These are phyloP conservation scores for Pachyseris speciosa DNA, from an alignment of 64 coral and sea anemone genomes.

Conservation along the genomic window DNA sequence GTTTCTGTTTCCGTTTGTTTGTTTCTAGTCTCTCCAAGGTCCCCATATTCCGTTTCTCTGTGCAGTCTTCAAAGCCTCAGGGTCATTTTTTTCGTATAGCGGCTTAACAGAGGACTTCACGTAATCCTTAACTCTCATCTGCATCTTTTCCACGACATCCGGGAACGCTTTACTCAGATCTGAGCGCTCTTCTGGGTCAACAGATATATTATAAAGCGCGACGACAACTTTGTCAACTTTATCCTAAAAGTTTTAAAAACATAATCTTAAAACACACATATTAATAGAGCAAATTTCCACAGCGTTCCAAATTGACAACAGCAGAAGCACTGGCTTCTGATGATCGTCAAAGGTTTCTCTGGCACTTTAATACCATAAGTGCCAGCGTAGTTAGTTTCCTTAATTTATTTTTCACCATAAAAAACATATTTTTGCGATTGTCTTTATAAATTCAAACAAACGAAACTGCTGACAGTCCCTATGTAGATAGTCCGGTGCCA, in stretches of 20 bases:
- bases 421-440: no score
- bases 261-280: not conserved
- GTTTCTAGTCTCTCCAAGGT: conserved; percentile 38
- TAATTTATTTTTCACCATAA: no score
- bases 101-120: conserved; percentile 11
- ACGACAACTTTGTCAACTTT: not conserved
- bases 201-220: conserved; percentile 56
- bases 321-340: no score
- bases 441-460: no score
- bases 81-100: not conserved
- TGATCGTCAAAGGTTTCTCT: no score
- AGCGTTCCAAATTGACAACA: no score
- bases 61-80: conserved; percentile 23
- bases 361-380: no score
- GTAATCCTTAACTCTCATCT: conserved; percentile 34
- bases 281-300: no score
- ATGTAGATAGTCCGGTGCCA: no score
- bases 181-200: conserved; percentile 52
- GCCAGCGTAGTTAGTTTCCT: no score
- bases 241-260: not conserved
- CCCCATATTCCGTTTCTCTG: conserved; percentile 33
- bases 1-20: no score
- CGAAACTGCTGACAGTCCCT: no score
- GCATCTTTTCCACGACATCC: conserved; percentile 27
- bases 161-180: conserved; percentile 39